Evolutionary conservation across 2,888 invertebrate genomes (phyloP).

Genomic region (Folsomia candida): DNA sequence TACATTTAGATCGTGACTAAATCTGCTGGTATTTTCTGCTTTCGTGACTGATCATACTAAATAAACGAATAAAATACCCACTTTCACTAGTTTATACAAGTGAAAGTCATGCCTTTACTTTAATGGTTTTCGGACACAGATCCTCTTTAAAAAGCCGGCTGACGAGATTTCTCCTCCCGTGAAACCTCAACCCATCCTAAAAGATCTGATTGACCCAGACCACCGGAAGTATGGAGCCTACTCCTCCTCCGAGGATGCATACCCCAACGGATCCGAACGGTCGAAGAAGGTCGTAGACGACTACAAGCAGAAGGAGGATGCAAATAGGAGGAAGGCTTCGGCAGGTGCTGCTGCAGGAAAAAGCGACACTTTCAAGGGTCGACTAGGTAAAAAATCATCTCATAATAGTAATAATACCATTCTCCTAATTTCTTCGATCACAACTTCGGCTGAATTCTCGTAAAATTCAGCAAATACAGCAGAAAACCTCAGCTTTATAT

Average conservation of each 20-base stretch:
- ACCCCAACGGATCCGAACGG: conserved; percentile 41
- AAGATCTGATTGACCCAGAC: conserved; percentile 60
- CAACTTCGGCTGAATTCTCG: neutral
- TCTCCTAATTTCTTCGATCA: neutral
- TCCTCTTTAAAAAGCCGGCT: conserved; percentile 60
- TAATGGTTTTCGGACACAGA: too few relatives aligned
- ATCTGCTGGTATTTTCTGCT: too few relatives aligned
- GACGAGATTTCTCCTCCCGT: conserved; percentile 28
- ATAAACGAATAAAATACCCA: too few relatives aligned
- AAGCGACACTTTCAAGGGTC: too few relatives aligned
- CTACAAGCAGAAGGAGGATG: conserved; percentile 29
- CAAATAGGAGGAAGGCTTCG: conserved; percentile 35
- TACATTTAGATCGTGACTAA: too few relatives aligned
- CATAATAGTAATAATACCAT: neutral
- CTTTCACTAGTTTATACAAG: neutral
- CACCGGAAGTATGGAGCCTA: conserved; percentile 62
- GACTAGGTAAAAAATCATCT: conserved; percentile 38
- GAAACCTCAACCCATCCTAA: conserved; percentile 39
- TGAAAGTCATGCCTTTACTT: neutral
- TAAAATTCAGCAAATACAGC: too few relatives aligned
- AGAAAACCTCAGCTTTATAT: too few relatives aligned
- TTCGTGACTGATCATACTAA: too few relatives aligned
- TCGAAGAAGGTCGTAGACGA: conserved; percentile 42
- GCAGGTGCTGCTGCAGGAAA: conserved; percentile 39
- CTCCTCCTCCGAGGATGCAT: conserved; percentile 57